Evolutionary conservation across 2,797 vertebrate species (phyloP), one percentile per base, ranked within the genome.

Genomic region (Cacajao melanocephalus): DNA sequence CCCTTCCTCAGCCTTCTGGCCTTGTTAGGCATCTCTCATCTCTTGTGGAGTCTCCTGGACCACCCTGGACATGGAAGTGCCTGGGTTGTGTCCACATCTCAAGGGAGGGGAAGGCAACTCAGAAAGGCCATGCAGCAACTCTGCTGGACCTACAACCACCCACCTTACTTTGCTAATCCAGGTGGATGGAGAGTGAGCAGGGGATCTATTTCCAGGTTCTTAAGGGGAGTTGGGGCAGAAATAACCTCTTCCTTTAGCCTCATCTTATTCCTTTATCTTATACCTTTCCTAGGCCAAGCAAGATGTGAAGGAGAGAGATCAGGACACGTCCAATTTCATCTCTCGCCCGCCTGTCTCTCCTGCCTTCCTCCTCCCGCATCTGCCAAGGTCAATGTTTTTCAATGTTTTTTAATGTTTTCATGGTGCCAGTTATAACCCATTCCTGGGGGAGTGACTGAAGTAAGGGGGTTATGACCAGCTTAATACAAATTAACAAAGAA

Each of bases 81-180:
- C 64, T 9, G 55, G 70, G 55, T 28, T 28, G 57, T 8, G 4
- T 6, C 57, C 39, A 57, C 13, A 13, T 9, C 2, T 0, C 0
- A 12, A 24, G 22, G 19, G 8, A 3, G 6, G 2, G 12, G 70
- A 30, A 6, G 28, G 33, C 50, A 33, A 44, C 79, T 46, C 12
- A 0, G 28, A 55, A 15, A 20, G 36, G 14, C 9, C 5, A 8
- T 5, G 41, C 30, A 9, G 11, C 85, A 10, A 22, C 8, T 11
- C 52, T 80, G 58, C 5, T 1, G 2, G 44, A 58, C n/a, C 52
- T n/a, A 41, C 1, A 0, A 2, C 55, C 22, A 3, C 52, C 44
- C 41, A 0, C n/a, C 28, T 79, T 9, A 1, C 52, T n/a, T 5
- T 7, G 36, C 24, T 28, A 15, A 61, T 20, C 52, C 55, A 46